phyloP scores from a whole-genome alignment of 2,888 invertebrate species.

The Machimus atricapillus region DNA sequence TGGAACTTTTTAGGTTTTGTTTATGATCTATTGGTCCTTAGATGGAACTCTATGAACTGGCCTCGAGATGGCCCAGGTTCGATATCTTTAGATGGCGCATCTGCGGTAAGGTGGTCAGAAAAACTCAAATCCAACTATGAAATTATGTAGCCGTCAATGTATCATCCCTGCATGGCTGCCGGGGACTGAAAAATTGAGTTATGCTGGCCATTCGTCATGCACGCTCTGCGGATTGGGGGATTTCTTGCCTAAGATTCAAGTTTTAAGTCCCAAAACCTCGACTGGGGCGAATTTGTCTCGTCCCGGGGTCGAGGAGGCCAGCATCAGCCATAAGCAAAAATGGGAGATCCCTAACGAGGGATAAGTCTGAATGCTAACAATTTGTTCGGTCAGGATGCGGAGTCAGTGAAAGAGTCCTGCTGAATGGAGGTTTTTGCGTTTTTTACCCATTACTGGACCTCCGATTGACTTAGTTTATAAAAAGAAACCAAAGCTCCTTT shows the following conservation, averaged over 20 bases:
- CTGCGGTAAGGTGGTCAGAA: not conserved
- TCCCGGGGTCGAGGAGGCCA: not conserved
- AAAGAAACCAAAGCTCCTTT: not conserved
- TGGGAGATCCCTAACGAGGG: not conserved
- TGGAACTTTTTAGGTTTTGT: slow-evolving; percentile 13
- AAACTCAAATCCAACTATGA: slow-evolving; percentile 9
- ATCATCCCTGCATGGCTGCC: slow-evolving; percentile 18
- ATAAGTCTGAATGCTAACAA: slow-evolving; percentile 20
- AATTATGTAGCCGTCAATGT: slow-evolving; percentile 3
- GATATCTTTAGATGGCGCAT: not conserved
- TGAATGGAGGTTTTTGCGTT: not conserved
- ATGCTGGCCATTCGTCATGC: slow-evolving; percentile 10
- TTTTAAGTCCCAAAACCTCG: not conserved
- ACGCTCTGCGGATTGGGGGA: not conserved
- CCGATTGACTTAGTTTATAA: not conserved
- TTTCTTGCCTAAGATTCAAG: not conserved
- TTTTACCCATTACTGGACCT: not conserved
- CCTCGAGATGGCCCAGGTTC: not conserved
- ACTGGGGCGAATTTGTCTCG: not conserved
- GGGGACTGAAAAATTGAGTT: slow-evolving; percentile 12
- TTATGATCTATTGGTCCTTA: not conserved
- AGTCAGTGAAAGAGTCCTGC: not conserved
- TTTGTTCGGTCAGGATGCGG: slow-evolving; percentile 6
- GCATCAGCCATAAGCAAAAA: not conserved
- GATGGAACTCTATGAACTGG: slow-evolving; percentile 13